phyloP scores from a whole-genome alignment of 2,797 vertebrate species.

The Nannoperca australis region DNA sequence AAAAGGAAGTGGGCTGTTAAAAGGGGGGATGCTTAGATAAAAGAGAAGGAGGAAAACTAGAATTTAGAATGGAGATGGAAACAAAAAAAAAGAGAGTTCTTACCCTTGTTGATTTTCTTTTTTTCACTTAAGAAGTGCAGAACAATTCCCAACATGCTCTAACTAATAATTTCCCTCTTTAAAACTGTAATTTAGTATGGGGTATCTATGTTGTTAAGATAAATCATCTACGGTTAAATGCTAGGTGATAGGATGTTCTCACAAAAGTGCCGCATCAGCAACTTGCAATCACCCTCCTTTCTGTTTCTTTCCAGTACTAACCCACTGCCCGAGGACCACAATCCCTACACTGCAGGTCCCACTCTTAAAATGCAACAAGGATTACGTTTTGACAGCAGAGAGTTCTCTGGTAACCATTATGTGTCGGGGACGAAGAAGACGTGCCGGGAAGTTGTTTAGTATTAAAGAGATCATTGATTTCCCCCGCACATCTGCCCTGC shows the following conservation, averaged over 20 bases:
- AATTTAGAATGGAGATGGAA: constrained; percentile 25
- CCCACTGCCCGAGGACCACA: neutral
- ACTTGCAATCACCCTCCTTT: neutral
- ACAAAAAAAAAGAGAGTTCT: constrained; percentile 6
- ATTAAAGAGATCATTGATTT: constrained; percentile 47
- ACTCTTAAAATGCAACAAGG: neutral
- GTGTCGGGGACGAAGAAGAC: constrained; percentile 13
- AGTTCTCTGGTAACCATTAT: constrained; percentile 71
- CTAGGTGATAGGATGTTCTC: constrained; percentile 48
- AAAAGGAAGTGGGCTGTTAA: constrained; percentile 37
- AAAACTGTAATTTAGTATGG: constrained; percentile 67
- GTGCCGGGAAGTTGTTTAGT: constrained; percentile 53
- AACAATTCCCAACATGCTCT: constrained; percentile 38
- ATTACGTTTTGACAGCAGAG: neutral
- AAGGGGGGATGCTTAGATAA: constrained; percentile 23
- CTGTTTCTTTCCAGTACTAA: neutral
- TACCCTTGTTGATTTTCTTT: constrained; percentile 22
- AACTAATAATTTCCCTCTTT: constrained; percentile 69
- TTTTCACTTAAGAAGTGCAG: constrained; percentile 30
- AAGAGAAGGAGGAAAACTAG: constrained; percentile 15
- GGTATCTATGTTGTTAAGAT: constrained; percentile 36
- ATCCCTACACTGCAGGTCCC: neutral
- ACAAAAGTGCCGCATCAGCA: constrained; percentile 41
- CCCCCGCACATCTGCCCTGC: constrained; percentile 51
- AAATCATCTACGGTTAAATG: constrained; percentile 69